Base-by-base conservation (phyloP, 2,797 vertebrate species). In the Pangasius krempfi region DNA sequence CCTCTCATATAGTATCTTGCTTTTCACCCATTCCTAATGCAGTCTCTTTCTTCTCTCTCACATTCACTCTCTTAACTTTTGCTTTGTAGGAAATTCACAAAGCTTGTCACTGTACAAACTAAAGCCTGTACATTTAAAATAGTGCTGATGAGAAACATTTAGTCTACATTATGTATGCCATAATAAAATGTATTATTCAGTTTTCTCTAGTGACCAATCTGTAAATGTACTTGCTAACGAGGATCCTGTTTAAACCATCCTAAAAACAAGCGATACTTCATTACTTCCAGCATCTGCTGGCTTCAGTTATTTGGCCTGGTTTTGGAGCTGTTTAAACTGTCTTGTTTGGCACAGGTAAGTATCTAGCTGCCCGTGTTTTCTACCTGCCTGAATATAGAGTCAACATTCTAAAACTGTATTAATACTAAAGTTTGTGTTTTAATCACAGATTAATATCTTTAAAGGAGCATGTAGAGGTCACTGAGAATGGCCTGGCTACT, bases 201-300 rank as follows among this genome's bases (percentile, higher is more conserved):
- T 58, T 80, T 80, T 22, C 72, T 73, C 20, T 44, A 44, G 2
- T 50, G 73, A 56, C 27, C 10, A 25, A 20, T 56, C 47, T 62
- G 25, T 44, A 47, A 62, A 47, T 18, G 58, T 5, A 27, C 3
- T 60, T 82, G 20, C 25, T 64, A 47, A 64, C 37, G 7, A 27
- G 33, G 33, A 81, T 81, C 33, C 80, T 62, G 37, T 83, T 64
- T n/a, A 64, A n/a, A n/a, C 14, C 13, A 47, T 62, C 25, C 54
- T n/a, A 44, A 18, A 83, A n/a, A 47, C 20, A 62, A 82, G 3
- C 37, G n/a, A 16, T 44, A 89, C 66, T 70, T 86, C 88, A 91
- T 89, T 92, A 84, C 18, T 89, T 90, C 50, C 88, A 88, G 90
- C 64, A 87, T 84, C 40, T 83, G 76, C 44, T 76, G 60, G 25